Conservation (phyloP, 2,888 invertebrate genomes). For the Mantis religiosa region DNA sequence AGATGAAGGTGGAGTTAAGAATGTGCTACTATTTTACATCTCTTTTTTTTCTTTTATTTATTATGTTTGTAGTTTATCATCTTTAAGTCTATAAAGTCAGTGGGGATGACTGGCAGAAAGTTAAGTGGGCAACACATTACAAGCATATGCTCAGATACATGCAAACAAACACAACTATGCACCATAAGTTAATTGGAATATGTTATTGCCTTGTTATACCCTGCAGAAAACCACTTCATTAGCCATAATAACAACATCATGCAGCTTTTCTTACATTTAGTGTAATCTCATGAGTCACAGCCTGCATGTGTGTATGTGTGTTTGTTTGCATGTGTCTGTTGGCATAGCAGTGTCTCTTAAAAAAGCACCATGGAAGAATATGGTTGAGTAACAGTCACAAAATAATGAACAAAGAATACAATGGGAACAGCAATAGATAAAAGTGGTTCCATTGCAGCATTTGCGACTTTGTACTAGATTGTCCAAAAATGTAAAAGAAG, state of each 20-base stretch:
- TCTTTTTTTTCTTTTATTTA: neutral
- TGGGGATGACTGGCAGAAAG: neutral
- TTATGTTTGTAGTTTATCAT: neutral
- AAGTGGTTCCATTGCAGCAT: neutral
- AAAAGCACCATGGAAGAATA: neutral
- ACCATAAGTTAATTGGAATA: neutral
- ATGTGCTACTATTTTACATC: neutral
- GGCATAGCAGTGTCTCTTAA: neutral
- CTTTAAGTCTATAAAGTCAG: neutral
- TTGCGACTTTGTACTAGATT: neutral
- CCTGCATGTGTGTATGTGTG: neutral
- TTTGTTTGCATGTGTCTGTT: neutral
- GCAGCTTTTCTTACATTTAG: too few species aligned
- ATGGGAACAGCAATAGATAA: neutral
- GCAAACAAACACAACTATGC: neutral
- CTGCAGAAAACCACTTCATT: neutral
- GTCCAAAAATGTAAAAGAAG: neutral
- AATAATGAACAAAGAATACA: neutral
- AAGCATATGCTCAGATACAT: neutral
- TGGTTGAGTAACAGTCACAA: neutral
- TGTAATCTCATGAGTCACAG: neutral
- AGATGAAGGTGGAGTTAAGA: neutral
- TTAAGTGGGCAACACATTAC: neutral
- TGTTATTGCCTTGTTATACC: neutral
- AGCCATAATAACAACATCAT: too few species aligned